These are phyloP conservation scores for Ceyx cyanopectus DNA, from an alignment of 2,113 vertebrate genomes.

Conservation along the genomic window DNA sequence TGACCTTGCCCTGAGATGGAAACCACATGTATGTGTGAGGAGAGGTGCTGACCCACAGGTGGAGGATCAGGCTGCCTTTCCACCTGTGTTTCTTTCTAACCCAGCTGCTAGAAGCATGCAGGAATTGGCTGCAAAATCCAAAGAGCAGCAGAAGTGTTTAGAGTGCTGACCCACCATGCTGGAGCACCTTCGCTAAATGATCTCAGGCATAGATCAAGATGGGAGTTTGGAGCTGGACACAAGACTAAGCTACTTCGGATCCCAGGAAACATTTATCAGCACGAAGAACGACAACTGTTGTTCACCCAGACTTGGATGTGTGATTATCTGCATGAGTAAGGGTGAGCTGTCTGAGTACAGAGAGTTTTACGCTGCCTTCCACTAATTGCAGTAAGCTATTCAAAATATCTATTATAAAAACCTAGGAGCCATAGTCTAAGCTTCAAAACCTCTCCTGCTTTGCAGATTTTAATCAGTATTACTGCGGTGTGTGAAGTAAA, in stretches of 20 bases:
- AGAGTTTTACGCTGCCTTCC: neutral
- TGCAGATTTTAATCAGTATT: neutral
- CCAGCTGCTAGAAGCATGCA: neutral
- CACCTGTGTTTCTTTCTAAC: neutral
- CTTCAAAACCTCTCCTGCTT: neutral
- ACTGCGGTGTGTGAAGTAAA: neutral
- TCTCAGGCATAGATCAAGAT: neutral
- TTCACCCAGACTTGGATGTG: neutral
- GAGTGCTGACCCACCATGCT: fast-evolving
- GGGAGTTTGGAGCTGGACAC: neutral
- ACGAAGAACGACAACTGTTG: neutral
- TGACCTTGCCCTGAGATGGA: neutral
- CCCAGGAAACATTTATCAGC: neutral
- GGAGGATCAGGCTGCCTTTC: neutral
- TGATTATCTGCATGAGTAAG: neutral
- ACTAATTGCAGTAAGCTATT: neutral
- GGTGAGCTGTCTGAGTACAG: neutral
- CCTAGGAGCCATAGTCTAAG: neutral
- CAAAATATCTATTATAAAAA: neutral
- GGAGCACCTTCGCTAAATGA: neutral
- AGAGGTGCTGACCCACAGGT: neutral
- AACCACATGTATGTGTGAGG: fast-evolving
- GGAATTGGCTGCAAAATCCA: fast-evolving
- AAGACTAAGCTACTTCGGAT: neutral
- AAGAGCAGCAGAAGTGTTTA: neutral